Percentiles rank a stretch among this genome's conserved stretches.
phyloP scores from a whole-genome alignment of 2,797 vertebrate genomes.

The Anabas testudineus region DNA sequence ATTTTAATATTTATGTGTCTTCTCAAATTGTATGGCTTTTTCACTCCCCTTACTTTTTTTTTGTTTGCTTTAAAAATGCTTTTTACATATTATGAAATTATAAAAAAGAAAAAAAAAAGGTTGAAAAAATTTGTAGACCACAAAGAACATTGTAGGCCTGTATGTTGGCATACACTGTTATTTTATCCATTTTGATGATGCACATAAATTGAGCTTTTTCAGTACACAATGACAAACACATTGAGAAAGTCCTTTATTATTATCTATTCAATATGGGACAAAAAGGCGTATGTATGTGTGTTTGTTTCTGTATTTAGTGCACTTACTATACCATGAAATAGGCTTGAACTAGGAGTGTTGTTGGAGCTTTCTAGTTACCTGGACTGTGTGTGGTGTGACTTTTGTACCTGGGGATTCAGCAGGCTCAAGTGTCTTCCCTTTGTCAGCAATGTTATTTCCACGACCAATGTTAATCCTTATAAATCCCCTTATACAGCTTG shows the following conservation, averaged over 20 bases:
- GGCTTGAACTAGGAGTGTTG: slow-evolving; percentile 88
- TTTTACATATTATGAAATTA: slow-evolving; percentile 74
- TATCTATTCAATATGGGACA: slow-evolving; percentile 78
- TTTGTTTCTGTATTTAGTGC: slow-evolving; percentile 86
- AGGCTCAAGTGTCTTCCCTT: slow-evolving; percentile 83
- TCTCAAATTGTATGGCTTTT: slow-evolving; percentile 78
- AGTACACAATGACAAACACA: slow-evolving; percentile 79
- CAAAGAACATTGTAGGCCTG: slow-evolving; percentile 70
- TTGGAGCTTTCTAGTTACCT: slow-evolving; percentile 86
- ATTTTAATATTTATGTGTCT: slow-evolving; percentile 81
- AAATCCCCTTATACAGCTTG: slow-evolving; percentile 62
- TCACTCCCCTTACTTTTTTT: slow-evolving; percentile 66
- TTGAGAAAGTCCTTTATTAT: slow-evolving; percentile 79
- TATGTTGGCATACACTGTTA: slow-evolving; percentile 80
- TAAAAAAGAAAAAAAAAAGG: slow-evolving; percentile 43
- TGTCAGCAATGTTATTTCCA: slow-evolving; percentile 76
- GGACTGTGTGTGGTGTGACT: slow-evolving; percentile 86
- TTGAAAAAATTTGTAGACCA: slow-evolving; percentile 67
- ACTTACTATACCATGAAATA: slow-evolving; percentile 88
- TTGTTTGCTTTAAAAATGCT: slow-evolving; percentile 79
- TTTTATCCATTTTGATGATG: slow-evolving; percentile 80
- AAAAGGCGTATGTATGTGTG: slow-evolving; percentile 81
- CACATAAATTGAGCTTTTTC: slow-evolving; percentile 79
- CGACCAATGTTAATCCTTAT: slow-evolving; percentile 69
- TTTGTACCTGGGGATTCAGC: slow-evolving; percentile 83